Evolutionary conservation across 2,888 invertebrate genomes (phyloP), one percentile per base, ranked within the genome.

Genomic region (Drosophila formosana): DNA sequence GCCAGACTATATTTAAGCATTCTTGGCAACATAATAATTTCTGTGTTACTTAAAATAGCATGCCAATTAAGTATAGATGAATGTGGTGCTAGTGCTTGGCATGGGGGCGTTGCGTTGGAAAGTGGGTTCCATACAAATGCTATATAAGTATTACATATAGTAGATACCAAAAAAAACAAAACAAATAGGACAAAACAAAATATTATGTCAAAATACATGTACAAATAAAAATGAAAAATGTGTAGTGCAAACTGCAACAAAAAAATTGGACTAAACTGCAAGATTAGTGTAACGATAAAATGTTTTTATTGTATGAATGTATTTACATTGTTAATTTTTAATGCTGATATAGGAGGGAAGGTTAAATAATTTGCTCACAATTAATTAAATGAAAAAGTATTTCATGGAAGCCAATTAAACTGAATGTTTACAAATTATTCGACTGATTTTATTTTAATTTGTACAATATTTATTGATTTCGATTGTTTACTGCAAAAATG

Each of bases 11-110:
- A 82, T 79, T 67, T 77, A 77, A 80, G 78, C 57, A 78, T 75
- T 89, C 72, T 80, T 83, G 69, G 87, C 77, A 72, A 75, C 75
- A 75, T 73, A 62, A 80, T 76, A 79, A 82, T 64, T 68, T 62
- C 13, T 5, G 32, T 57, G 64, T 65, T 76, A 89, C 85, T 84
- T 81, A 76, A 89, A 84, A 89, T 89, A 88, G 81, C 87, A 83
- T 80, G 84, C 66, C 81, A 72, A 80, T 75, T 60, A 60, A 53
- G 55, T 51, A 30, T 45, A 55, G 43, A 55, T 45, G 47, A 30
- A 52, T 55, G 58, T 51, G 49, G 58, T 55, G 55, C 41, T 51
- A 45, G 58, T 55, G 55, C 41, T 43, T 28, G 34, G 66, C 41
- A 64, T 55, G 51, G 18, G 62, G 52, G 53, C 45, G 4, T 39